Conservation (phyloP, 2,888 invertebrate genomes). For the Liopterus haemorrhoidalis region DNA sequence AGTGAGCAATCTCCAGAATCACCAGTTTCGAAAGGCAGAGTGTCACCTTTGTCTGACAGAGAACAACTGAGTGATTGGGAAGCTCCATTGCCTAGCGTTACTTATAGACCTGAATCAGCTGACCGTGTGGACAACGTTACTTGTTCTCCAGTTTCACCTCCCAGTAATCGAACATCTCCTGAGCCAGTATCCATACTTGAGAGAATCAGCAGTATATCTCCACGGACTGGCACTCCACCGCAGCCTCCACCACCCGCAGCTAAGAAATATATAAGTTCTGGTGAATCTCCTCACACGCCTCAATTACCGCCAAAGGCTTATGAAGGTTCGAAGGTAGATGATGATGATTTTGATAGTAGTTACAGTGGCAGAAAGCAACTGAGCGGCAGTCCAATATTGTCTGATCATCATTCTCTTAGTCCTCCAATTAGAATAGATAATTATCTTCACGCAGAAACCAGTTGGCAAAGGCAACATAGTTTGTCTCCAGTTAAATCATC, state of each 20-base stretch:
- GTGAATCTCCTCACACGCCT: slow-evolving; percentile 66
- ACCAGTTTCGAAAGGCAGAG: slow-evolving; percentile 30
- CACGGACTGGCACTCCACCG: slow-evolving; percentile 50
- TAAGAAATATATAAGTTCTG: slow-evolving; percentile 36
- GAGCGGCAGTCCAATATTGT: slow-evolving; percentile 8
- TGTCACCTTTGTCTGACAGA: slow-evolving; percentile 35
- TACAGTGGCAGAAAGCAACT: slow-evolving; percentile 41
- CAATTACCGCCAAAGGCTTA: slow-evolving; percentile 52
- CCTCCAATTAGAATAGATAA: slow-evolving; percentile 16
- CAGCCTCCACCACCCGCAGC: slow-evolving; percentile 46
- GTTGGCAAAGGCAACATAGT: slow-evolving; percentile 25
- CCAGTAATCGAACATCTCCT: slow-evolving; percentile 43
- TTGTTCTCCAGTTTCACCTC: slow-evolving; percentile 46
- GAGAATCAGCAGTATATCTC: slow-evolving; percentile 40
- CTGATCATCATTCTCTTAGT: not conserved
- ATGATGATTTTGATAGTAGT: slow-evolving; percentile 48
- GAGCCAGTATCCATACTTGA: slow-evolving; percentile 35
- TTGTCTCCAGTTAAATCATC: slow-evolving; percentile 37
- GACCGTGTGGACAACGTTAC: slow-evolving; percentile 40
- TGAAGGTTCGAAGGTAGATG: slow-evolving; percentile 47
- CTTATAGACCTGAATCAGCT: slow-evolving; percentile 23
- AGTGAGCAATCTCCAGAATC: slow-evolving; percentile 50
- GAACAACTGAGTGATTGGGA: slow-evolving; percentile 50
- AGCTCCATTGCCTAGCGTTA: slow-evolving; percentile 42
- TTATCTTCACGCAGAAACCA: not conserved